Base-by-base conservation (phyloP, 2,797 vertebrate genomes). In the Falco berigora region DNA sequence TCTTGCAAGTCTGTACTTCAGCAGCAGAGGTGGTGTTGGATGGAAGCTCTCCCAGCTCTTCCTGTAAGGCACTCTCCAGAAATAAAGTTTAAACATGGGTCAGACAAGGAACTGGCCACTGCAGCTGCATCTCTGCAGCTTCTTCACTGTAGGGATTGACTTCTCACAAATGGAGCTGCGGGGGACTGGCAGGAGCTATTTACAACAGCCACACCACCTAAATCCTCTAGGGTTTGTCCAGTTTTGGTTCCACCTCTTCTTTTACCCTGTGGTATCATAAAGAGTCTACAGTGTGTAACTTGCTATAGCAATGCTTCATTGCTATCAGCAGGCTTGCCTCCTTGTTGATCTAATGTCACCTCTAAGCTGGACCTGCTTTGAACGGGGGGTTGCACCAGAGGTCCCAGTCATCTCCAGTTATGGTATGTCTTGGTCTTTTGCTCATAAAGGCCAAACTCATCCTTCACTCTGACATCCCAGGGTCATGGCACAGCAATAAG, bases 1-100 rank as follows among this genome's bases (percentile, higher is more conserved):
- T 91, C 24, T 36, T 77, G 28, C 36, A 73, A 24, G 66, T 88
- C 66, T 76, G 56, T 1, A 1, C 11, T 79, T 78, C 42, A 80
- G 91, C 72, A 89, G 72, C 68, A 88, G 87, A 62, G 71, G 14
- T 89, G 78, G n/a, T 86, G 23, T 21, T 55, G 59, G 25, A 40
- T 73, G 34, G 50, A 56, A 81, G 56, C 1, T 80, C 16, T 64
- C 52, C 23, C 72, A 83, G 56, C 13, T 47, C 27, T 73, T 90
- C 47, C 72, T 0, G 0, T 21, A 67, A 53, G 32, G 15, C 0
- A 0, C 15, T 67, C 34, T 59, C 46, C 40, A 64, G 44, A 91
- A 92, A 61, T 0, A 32, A 66, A 75, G 13, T 52, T 92, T n/a
- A 71, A 56, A 63, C 0, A 0, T 34, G 50, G 32, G 61, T 86